Evolutionary conservation across 1,140 invertebrate genomes (phyloP), one percentile per base, ranked within the genome.

Genomic region (Mamestra configurata): DNA sequence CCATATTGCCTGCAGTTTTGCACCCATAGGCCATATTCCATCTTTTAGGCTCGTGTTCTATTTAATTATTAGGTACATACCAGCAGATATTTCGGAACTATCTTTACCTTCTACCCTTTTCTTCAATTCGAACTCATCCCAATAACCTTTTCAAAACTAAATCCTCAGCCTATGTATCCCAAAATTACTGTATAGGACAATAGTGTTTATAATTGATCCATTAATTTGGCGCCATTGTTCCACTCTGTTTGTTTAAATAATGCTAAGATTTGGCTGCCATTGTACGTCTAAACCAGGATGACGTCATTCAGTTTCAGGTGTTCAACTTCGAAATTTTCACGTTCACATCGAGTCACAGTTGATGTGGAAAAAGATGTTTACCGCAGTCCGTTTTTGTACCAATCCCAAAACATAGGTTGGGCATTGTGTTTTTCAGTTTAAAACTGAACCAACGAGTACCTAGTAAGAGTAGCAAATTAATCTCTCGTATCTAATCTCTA

Each of bases 211-310:
- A 4, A 43, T 57, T 6, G 22, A 13, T 15, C 37, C 40, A 27
- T 18, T 75, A 73, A 40, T 40, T 53, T 15, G 18, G 24, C 8
- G 13, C 15, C 80, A 87, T 87, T 87, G 85, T 87, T 84, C 80
- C 76, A 64, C 18, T 78, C 27, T 82, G 85, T 85, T 85, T 86
- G 27, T 76, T 7, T 76, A 49, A 40, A 76, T 57, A 57, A 13
- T 43, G 11, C 24, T 73, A 24, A 7, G 37, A 76, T 49, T 76
- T 46, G 53, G 10, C 20, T 46, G 24, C 73, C 22, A 76, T 76
- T 76, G 73, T 76, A 43, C 10, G 4, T 6, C 22, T n/a, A n/a
- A 20, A n/a, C 24, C 4, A n/a, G 13, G 7, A 24, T 51, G 57
- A 76, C 73, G 73, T 76, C 57, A 76, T 35, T 57, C 49, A 24